A percentile compares a stretch with the other conserved stretches of the same genome.
These are phyloP conservation scores for Ochlodes sylvanus DNA, from an alignment of 2,888 invertebrate genomes.

Conservation along the genomic window DNA sequence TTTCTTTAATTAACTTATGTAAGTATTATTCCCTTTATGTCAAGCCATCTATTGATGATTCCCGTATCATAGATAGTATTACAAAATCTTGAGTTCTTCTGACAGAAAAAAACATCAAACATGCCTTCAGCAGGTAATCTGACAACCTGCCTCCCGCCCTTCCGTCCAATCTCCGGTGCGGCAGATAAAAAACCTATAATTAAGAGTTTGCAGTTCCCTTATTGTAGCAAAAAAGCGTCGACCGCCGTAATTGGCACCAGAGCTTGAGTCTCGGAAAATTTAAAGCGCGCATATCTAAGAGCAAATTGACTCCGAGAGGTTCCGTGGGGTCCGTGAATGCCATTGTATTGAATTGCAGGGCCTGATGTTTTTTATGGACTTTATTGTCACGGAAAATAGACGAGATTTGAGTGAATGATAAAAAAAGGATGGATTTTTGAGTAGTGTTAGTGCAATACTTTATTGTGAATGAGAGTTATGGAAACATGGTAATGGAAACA, in stretches of 20 bases:
- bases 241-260: conserved; percentile 61
- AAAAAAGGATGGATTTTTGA: background rate
- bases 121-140: conserved; percentile 29
- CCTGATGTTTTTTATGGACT: background rate
- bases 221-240: conserved; percentile 48
- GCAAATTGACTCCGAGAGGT: conserved; percentile 26
- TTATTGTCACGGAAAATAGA: background rate
- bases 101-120: background rate
- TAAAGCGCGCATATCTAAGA: conserved; percentile 53
- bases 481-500: no score
- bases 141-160: conserved; percentile 38
- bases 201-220: conserved; percentile 30
- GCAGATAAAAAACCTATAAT: conserved; percentile 50
- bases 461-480: no score
- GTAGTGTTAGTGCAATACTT: no score
- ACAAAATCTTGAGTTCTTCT: no score
- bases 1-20: no score
- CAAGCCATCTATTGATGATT: no score
- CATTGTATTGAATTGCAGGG: conserved; percentile 3
- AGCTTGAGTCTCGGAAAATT: conserved; percentile 52
- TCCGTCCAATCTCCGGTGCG: conserved; percentile 54
- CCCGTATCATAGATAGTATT: no score
- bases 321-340: conserved; percentile 1
- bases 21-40: no score
- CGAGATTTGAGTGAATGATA: background rate